Evolutionary conservation across 2,888 invertebrate species (phyloP), one percentile per base, ranked within the genome.

Genomic region (Unio delphinus): DNA sequence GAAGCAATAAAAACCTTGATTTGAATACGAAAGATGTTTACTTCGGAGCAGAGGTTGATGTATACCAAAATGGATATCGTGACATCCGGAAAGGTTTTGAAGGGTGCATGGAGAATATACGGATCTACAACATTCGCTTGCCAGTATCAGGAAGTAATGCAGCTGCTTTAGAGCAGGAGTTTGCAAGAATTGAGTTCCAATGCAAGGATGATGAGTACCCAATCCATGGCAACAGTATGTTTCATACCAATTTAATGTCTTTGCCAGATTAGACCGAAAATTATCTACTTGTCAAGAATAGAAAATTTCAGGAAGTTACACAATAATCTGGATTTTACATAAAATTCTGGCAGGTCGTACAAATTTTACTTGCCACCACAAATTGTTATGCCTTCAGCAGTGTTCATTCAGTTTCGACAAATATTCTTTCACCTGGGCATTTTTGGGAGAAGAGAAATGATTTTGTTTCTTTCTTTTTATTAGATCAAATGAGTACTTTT

Each of bases 101-200:
- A 69, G 98, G 98, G 1, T 98, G 98, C 89, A 94, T 98, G 92
- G 94, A 96, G 72, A 95, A 96, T 84, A 93, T 97, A 55, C 92
- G 93, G 71, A 92, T 98, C 65, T 94, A 95, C 68, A 93, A 94
- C 70, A 93, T 93, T 11, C 91, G 93, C 0, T 92, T 97, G 66
- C 96, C 97, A 1, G 82, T 88, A 61, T 76, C 78, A 15, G 87
- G 87, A 54, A 85, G 84, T 83, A 94, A 92, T 92, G 3, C 84
- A 61, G 86, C 89, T 18, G 89, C 87, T 20, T 77, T 79, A 54
- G 75, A 86, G 58, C 84, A 86, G 93, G 65, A 85, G 63, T 85
- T 90, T 72, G 81, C 86, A 72, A 82, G 87, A 65, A 86, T 90
- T 3, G 85, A 90, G 67, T 89, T 90, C 74, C 87, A 88, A 57